A percentile compares a stretch with the other conserved stretches of the same genome.
Conservation (phyloP, 2,113 vertebrate species). For the Empidonax traillii region DNA sequence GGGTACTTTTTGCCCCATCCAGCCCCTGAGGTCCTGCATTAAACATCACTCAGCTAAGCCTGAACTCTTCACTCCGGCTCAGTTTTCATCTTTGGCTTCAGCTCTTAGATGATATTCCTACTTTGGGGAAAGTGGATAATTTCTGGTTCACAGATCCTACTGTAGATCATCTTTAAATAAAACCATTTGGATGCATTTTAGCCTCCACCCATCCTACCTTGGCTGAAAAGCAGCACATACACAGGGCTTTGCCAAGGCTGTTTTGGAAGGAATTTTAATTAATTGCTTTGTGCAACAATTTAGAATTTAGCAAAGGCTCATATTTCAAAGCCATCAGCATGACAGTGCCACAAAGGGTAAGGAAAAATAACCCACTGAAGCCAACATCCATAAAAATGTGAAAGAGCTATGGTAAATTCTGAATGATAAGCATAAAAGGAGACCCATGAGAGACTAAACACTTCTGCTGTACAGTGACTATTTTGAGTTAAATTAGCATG, state of each 20-base stretch:
- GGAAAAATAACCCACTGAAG: constrained; percentile 14
- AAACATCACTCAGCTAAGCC: background rate
- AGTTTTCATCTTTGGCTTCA: background rate
- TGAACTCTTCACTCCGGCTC: background rate
- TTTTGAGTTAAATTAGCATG: constrained; percentile 41
- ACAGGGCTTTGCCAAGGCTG: background rate
- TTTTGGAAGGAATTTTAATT: constrained; percentile 53
- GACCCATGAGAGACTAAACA: background rate
- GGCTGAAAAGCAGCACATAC: background rate
- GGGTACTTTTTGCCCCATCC: background rate
- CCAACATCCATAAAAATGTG: constrained; percentile 50
- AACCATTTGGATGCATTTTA: background rate
- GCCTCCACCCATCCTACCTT: background rate
- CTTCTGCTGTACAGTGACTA: background rate
- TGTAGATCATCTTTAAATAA: background rate
- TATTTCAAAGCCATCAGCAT: constrained; percentile 57
- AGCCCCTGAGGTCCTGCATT: background rate
- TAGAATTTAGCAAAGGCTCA: constrained; percentile 30
- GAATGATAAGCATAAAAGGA: constrained; percentile 49
- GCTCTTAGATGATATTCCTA: background rate
- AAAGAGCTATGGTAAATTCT: constrained; percentile 42
- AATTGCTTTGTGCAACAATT: constrained; percentile 54
- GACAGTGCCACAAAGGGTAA: constrained; percentile 42
- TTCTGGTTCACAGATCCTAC: background rate
- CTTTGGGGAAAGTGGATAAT: background rate